Evolutionary conservation across 2,113 vertebrate genomes (phyloP).

Genomic region (Fregata magnificens): DNA sequence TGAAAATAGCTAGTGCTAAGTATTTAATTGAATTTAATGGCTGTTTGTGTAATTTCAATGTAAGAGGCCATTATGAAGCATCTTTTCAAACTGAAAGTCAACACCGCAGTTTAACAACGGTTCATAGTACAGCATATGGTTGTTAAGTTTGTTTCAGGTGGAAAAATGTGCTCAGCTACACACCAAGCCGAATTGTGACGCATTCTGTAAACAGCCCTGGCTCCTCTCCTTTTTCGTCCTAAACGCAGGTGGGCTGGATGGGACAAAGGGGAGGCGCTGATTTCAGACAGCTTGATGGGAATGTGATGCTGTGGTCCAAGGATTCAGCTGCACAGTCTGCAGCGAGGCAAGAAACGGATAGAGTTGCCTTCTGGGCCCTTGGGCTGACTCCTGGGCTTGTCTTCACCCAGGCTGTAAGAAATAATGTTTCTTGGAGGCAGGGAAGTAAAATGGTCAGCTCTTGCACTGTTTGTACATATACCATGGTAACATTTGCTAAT

Average conservation of each 20-base stretch:
- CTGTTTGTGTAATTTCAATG: background rate
- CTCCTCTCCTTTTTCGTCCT: background rate
- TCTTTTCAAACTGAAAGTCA: background rate
- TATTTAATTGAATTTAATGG: background rate
- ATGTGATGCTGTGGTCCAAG: background rate
- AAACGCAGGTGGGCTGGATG: background rate
- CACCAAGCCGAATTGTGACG: background rate
- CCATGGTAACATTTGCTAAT: background rate
- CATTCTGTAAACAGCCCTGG: background rate
- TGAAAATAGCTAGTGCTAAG: background rate
- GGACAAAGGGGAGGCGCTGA: background rate
- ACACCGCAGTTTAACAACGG: accelerated
- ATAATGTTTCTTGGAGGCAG: background rate
- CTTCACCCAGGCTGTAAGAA: background rate
- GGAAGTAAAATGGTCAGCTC: background rate
- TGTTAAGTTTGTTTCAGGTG: background rate
- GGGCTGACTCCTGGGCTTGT: background rate
- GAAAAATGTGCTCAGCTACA: background rate
- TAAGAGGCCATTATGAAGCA: background rate
- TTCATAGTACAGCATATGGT: background rate
- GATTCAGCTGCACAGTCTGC: background rate
- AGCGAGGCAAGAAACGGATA: accelerated
- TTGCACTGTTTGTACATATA: background rate
- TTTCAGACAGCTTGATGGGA: background rate
- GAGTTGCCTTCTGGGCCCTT: background rate